A percentile compares a stretch with the other conserved stretches of the same genome.
phyloP scores from a whole-genome alignment of 2,888 invertebrate genomes.

The Dendrolimus pini region DNA sequence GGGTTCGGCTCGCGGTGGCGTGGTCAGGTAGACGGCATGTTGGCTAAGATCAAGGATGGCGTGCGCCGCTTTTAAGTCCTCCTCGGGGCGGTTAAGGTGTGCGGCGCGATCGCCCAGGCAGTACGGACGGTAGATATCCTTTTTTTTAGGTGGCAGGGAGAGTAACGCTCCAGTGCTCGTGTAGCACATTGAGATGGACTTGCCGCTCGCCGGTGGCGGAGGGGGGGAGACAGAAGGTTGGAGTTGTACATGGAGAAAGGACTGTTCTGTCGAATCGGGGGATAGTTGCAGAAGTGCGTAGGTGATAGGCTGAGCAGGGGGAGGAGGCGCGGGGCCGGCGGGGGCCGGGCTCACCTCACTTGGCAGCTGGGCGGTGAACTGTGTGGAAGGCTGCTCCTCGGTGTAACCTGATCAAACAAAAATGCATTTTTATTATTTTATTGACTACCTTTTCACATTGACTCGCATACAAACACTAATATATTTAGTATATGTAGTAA shows the following conservation, averaged over 20 bases:
- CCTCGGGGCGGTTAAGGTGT: slow-evolving; percentile 80
- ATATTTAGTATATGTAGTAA: neutral
- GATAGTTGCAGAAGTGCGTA: slow-evolving; percentile 70
- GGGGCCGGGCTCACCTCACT: slow-evolving; percentile 81
- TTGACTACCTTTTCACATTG: no score
- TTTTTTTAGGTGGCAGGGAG: slow-evolving; percentile 92
- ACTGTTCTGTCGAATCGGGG: slow-evolving; percentile 54
- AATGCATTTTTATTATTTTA: neutral
- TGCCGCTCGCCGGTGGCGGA: slow-evolving; percentile 77
- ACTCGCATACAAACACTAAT: neutral
- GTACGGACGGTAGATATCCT: slow-evolving; percentile 93
- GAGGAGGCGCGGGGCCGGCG: slow-evolving; percentile 46
- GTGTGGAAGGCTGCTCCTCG: slow-evolving; percentile 85
- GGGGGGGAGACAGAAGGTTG: slow-evolving; percentile 69
- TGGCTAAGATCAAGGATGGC: slow-evolving; percentile 93
- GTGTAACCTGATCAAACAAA: slow-evolving; percentile 80
- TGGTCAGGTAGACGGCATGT: slow-evolving; percentile 84
- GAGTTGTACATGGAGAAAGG: slow-evolving; percentile 65
- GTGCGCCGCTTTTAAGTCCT: slow-evolving; percentile 91
- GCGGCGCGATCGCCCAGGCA: slow-evolving; percentile 83
- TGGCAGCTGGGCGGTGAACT: slow-evolving; percentile 86
- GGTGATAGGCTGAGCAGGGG: slow-evolving; percentile 56
- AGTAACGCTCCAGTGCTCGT: slow-evolving; percentile 90
- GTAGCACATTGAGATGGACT: slow-evolving; percentile 89
- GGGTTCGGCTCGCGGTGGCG: slow-evolving; percentile 57